Base-by-base conservation (phyloP, 2,888 invertebrate genomes). In the Pheosia gnoma region DNA sequence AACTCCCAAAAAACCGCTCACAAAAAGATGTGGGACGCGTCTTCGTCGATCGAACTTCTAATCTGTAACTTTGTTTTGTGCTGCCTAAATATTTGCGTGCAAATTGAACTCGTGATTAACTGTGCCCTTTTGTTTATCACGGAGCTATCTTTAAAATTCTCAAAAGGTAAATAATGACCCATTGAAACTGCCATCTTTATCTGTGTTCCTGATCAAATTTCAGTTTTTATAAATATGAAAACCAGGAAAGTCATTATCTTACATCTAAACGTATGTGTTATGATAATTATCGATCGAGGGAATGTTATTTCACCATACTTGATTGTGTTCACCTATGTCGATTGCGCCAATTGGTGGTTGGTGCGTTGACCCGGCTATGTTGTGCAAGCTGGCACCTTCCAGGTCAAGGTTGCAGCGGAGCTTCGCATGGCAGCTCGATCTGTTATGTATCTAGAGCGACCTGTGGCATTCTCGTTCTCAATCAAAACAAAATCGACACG, bases 381-480 rank as follows among this genome's bases (percentile, higher is more conserved):
- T 66, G 66, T 65, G 61, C 59, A 64, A 68, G 55, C 53, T 59
- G 55, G 60, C 37, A 4, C 11, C 3, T 3, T 37, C 11, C 54
- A 38, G 66, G 68, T 72, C 75, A 77, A 70, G 75, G 78, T 69
- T 63, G n/a, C n/a, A 25, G 38, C 51, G 11, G 45, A 51, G 39
- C 58, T 56, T 55, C 53, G 63, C 62, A 60, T 63, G 53, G 5
- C 53, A 53, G 53, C 37, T 11, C 4, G 25, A 51, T 51, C 53
- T 53, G 37, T 37, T 51, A 51, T 53, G 53, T 53, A 53, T 53
- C 38, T 25, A 38, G 36, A 10, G 2, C 38, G 52, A 52, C 9
- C 36, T 36, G n/a, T 49, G 43, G 4, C 10, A 3, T 11, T n/a
- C 4, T 11, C 11, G n/a, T 47, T n/a, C 47, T 5, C 5, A 4